phyloP scores from a whole-genome alignment of 2,797 vertebrate species.

The Myotis pilosus region DNA sequence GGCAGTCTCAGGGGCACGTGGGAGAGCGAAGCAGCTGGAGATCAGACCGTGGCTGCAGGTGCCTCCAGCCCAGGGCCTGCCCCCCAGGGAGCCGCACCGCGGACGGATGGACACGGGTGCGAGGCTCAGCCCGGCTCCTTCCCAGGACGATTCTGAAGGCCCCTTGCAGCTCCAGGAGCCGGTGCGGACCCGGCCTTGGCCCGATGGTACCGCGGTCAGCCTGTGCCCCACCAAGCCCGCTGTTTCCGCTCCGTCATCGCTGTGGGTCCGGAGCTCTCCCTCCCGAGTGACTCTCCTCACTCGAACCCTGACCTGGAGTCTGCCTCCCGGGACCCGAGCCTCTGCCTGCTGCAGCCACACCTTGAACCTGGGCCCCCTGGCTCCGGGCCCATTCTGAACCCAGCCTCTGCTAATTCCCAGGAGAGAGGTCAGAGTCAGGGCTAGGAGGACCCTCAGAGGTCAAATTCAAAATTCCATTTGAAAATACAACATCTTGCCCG shows the following conservation, averaged over 20 bases:
- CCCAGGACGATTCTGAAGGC: background rate
- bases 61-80: background rate
- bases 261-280: background rate
- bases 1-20: too few species aligned
- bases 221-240: background rate
- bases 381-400: background rate
- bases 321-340: background rate
- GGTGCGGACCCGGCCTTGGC: background rate
- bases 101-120: fast-evolving
- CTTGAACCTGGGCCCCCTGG: background rate
- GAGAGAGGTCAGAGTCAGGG: background rate
- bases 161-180: background rate
- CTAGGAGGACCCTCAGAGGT: background rate
- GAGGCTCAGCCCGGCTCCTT: background rate
- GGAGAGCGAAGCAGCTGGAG: too few species aligned
- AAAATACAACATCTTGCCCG: background rate
- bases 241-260: background rate
- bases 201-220: background rate
- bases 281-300: background rate
- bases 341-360: background rate
- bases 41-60: background rate
- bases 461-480: background rate
- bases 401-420: background rate
- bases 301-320: background rate
- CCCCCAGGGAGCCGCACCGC: background rate